These are phyloP conservation scores for Tyto alba DNA, from an alignment of 2,113 vertebrate genomes.

Conservation along the genomic window DNA sequence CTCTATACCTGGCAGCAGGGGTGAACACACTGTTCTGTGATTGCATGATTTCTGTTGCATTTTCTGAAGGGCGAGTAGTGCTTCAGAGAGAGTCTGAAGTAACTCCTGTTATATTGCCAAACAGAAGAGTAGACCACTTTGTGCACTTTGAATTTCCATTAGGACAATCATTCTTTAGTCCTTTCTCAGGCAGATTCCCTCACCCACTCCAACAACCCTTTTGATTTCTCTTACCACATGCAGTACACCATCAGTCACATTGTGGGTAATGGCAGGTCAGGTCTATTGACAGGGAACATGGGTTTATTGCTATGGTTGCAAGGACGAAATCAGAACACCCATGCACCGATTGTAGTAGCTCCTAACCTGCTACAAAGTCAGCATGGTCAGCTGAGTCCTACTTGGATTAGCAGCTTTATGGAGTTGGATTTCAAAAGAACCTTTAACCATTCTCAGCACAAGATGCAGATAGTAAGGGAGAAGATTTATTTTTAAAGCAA, in stretches of 20 bases:
- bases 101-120: background rate
- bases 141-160: background rate
- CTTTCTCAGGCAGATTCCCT: background rate
- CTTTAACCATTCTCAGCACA: background rate
- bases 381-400: background rate
- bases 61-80: background rate
- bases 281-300: background rate
- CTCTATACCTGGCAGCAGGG: background rate
- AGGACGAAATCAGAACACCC: background rate
- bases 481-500: background rate
- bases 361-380: background rate
- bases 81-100: background rate
- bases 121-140: background rate
- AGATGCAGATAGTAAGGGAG: background rate
- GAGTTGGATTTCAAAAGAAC: background rate
- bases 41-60: conserved; percentile 10
- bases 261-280: background rate
- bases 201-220: background rate
- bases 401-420: background rate
- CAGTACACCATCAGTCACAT: background rate
- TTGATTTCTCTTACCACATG: background rate
- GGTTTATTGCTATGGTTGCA: background rate
- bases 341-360: background rate
- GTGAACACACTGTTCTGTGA: background rate
- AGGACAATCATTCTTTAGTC: background rate